Evolutionary conservation across 2,888 invertebrate species (phyloP), one percentile per base, ranked within the genome.

Genomic region (Cephus runcator): DNA sequence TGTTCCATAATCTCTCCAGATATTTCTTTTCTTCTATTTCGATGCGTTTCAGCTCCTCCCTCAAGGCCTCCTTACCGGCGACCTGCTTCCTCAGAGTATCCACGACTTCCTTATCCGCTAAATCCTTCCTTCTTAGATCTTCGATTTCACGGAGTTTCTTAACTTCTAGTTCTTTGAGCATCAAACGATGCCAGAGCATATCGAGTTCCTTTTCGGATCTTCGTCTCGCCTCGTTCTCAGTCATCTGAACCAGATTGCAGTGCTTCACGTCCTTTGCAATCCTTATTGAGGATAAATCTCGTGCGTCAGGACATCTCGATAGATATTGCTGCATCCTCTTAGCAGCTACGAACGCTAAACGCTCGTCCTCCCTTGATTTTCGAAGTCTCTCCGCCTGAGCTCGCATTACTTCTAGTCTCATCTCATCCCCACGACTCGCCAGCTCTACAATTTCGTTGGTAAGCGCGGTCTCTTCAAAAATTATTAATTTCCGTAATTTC

Each of bases 131-230:
- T 71, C 81, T 85, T 4, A 75, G 71, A 33, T 83, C 84, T 34
- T 88, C 85, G 34, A 81, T 81, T 23, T 88, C 85, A 31, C 85
- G 82, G 4, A 79, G 75, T 31, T 77, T 79, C 76, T 83, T 83
- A 11, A 93, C 93, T 6, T 93, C 92, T 3, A 93, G 88, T 83
- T 95, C 94, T 83, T 93, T 94, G 91, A 93, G 90, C 82, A 92
- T 92, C n/a, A 94, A 90, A 68, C 93, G 92, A 75, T 94, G 88
- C 95, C 95, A 95, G 93, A 95, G 93, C 73, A 89, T 92, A 74
- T 95, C 94, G 4, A 93, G 83, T 87, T 95, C 94, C 6, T 87
- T 92, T 83, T 94, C 94, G 0, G 93, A 92, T 89, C 92, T 90
- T 77, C 92, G 92, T 79, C 90, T 91, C 0, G 93, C 92, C 83